A percentile compares a stretch with the other conserved stretches of the same genome.
phyloP scores from a whole-genome alignment of 2,888 invertebrate genomes.

The Temnothorax ravouxi region DNA sequence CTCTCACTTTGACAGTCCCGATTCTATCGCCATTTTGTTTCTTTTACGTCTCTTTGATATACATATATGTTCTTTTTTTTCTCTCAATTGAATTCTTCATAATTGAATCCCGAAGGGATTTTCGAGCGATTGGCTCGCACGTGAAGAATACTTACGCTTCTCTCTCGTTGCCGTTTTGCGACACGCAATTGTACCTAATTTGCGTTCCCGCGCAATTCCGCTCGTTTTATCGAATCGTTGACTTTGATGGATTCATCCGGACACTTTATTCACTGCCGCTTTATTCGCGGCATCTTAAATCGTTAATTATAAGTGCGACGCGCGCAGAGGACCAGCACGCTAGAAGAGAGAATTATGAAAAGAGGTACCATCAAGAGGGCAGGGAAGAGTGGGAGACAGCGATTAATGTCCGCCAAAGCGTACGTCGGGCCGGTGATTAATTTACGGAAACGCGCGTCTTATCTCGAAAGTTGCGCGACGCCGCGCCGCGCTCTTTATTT shows the following conservation, averaged over 20 bases:
- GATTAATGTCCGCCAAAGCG: slow-evolving; percentile 68
- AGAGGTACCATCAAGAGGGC: slow-evolving; percentile 11
- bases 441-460: slow-evolving; percentile 72
- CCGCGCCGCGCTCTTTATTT: slow-evolving; percentile 54
- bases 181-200: slow-evolving; percentile 47
- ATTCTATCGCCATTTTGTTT: slow-evolving; percentile 27
- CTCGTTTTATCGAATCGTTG: slow-evolving; percentile 53
- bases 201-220: slow-evolving; percentile 35
- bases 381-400: slow-evolving; percentile 29
- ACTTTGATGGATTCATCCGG: slow-evolving; percentile 57
- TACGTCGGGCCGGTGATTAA: slow-evolving; percentile 70
- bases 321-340: slow-evolving; percentile 31
- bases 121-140: slow-evolving; percentile 34
- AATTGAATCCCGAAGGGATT: slow-evolving; percentile 39
- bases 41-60: neutral
- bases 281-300: slow-evolving; percentile 51
- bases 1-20: neutral
- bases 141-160: slow-evolving; percentile 9
- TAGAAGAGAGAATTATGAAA: slow-evolving; percentile 50
- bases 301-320: slow-evolving; percentile 53
- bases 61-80: slow-evolving; percentile 27
- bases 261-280: slow-evolving; percentile 54
- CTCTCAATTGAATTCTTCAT: slow-evolving; percentile 32
- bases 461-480: slow-evolving; percentile 65
- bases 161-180: slow-evolving; percentile 26